A percentile compares a stretch with the other conserved stretches of the same genome.
phyloP scores from a whole-genome alignment of 1,140 invertebrate genomes.

The honey bee (Apis mellifera) region DNA sequence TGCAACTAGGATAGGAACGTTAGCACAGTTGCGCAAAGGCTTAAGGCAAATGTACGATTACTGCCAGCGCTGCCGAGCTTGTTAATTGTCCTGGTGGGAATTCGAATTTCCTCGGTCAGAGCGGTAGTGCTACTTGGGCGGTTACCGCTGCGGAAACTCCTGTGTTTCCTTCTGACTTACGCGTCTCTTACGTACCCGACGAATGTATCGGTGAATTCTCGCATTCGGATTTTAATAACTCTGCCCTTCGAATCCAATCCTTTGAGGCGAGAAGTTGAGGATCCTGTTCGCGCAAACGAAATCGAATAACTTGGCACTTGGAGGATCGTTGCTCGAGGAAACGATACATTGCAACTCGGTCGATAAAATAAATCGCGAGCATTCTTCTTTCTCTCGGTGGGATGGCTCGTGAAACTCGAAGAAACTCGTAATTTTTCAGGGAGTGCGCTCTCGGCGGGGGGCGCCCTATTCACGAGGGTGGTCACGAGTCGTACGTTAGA shows the following conservation, averaged over 20 bases:
- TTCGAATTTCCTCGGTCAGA: constrained; percentile 49
- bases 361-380: constrained; percentile 55
- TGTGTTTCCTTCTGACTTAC: neutral
- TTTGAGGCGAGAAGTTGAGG: neutral
- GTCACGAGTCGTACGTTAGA: constrained; percentile 56
- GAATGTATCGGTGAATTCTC: neutral
- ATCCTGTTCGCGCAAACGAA: neutral
- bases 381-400: constrained; percentile 48
- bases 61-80: constrained; percentile 23
- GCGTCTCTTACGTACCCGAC: neutral
- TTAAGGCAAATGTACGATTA: constrained; percentile 54
- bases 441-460: constrained; percentile 36
- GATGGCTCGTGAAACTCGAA: constrained; percentile 47
- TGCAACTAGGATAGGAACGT: neutral
- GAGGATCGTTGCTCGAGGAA: constrained; percentile 11
- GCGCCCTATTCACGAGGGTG: constrained; percentile 53
- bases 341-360: constrained; percentile 47
- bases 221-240: neutral
- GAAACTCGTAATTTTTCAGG: constrained; percentile 60
- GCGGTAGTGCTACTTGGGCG: neutral
- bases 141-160: constrained; percentile 21
- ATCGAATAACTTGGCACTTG: neutral
- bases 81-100: constrained; percentile 54
- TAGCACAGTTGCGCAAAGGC: constrained; percentile 29
- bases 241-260: neutral